phyloP scores from a whole-genome alignment of 2,113 vertebrate genomes.

The Scomber japonicus region DNA sequence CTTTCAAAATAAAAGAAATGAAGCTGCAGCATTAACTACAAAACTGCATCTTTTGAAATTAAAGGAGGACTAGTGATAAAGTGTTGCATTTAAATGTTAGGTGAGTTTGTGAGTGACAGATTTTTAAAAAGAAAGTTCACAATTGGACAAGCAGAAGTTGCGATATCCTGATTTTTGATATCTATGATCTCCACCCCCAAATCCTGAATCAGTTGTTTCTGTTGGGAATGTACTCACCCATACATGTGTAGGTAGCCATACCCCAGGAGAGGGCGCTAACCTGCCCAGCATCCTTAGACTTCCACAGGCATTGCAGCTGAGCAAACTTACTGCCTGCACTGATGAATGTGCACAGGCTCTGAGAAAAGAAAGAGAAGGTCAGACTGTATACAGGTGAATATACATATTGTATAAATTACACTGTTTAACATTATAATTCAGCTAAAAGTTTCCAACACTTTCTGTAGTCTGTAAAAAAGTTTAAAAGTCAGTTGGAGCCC shows the following conservation, averaged over 20 bases:
- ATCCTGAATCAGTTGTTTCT: too few species aligned
- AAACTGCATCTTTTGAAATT: too few species aligned
- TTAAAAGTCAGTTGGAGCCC: neutral
- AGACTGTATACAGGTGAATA: neutral
- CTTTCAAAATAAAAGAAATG: too few species aligned
- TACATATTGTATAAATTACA: too few species aligned
- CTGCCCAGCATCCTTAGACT: constrained; percentile 86
- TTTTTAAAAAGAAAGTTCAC: too few species aligned
- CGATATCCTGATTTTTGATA: too few species aligned
- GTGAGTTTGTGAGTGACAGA: too few species aligned
- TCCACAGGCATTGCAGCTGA: constrained; percentile 92
- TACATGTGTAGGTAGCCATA: constrained; percentile 88
- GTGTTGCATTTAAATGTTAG: too few species aligned
- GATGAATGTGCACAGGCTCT: constrained; percentile 92
- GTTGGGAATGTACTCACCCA: constrained; percentile 82
- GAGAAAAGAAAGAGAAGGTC: constrained; percentile 5
- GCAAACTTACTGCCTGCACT: constrained; percentile 91
- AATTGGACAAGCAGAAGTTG: too few species aligned
- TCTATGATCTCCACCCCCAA: too few species aligned
- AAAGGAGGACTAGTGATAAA: too few species aligned
- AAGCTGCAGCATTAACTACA: too few species aligned
- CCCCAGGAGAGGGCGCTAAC: constrained; percentile 91
- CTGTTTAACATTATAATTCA: neutral
- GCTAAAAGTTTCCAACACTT: neutral
- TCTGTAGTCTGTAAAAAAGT: neutral